These are phyloP conservation scores for Rana temporaria DNA, from an alignment of 2,113 vertebrate genomes.

Conservation along the genomic window DNA sequence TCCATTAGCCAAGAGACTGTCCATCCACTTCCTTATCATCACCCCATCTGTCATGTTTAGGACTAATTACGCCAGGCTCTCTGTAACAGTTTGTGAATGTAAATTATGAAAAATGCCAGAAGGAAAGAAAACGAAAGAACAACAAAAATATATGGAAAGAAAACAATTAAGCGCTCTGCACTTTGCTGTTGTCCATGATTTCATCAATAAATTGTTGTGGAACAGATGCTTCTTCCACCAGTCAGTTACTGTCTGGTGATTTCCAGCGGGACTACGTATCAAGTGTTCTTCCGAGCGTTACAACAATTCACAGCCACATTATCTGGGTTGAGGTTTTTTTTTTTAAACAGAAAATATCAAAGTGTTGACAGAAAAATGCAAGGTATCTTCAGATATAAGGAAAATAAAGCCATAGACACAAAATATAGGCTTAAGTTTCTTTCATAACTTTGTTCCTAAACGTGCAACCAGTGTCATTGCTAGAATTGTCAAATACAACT, in stretches of 20 bases:
- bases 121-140: conserved; percentile 38
- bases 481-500: no score
- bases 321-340: background rate
- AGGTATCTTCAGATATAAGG: no score
- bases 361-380: no score
- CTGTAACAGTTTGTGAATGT: conserved; percentile 44
- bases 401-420: no score
- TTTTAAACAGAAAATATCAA: no score
- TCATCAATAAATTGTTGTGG: conserved; percentile 34
- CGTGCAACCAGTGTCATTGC: no score
- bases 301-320: background rate
- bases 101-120: conserved; percentile 54
- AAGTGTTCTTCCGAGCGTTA: conserved; percentile 6
- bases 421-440: no score
- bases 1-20: conserved; percentile 47
- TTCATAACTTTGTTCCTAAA: no score
- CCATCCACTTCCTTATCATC: conserved; percentile 34
- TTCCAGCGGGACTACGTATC: background rate
- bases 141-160: conserved; percentile 9
- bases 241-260: conserved; percentile 2
- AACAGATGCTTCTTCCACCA: conserved; percentile 33
- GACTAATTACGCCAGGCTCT: conserved; percentile 25
- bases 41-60: conserved; percentile 49
- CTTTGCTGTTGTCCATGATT: conserved; percentile 14
- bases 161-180: conserved; percentile 32